phyloP scores from a whole-genome alignment of 2,797 vertebrate species.

The Lagocephalus sceleratus region DNA sequence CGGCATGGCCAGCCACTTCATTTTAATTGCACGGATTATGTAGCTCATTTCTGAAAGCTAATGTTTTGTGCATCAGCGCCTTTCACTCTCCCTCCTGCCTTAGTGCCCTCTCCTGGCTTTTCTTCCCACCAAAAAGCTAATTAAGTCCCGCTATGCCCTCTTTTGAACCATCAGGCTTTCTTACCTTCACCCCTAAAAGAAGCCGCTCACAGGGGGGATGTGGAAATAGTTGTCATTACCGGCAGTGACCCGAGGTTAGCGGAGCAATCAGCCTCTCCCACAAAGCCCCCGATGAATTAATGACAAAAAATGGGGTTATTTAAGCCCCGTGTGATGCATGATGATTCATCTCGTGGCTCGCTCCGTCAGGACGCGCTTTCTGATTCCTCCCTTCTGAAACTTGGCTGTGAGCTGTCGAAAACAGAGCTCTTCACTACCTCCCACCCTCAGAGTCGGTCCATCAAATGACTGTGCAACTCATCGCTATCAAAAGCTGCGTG shows the following conservation, averaged over 20 bases:
- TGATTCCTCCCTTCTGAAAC: conserved; percentile 11
- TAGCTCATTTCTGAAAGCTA: conserved; percentile 62
- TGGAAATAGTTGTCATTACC: conserved; percentile 31
- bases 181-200: conserved; percentile 7
- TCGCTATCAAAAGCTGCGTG: too few relatives aligned
- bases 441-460: too few relatives aligned
- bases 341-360: conserved; percentile 8
- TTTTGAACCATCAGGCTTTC: conserved; percentile 35
- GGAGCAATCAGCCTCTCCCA: conserved; percentile 12
- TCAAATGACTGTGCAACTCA: too few relatives aligned
- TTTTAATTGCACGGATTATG: conserved; percentile 68
- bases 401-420: too few relatives aligned
- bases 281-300: conserved; percentile 14
- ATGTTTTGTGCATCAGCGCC: conserved; percentile 64
- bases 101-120: conserved; percentile 50
- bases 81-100: conserved; percentile 44
- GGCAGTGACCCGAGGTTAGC: conserved; percentile 20
- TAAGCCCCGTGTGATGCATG: not conserved
- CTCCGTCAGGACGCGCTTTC: conserved; percentile 13
- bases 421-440: too few relatives aligned
- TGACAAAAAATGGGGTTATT: conserved; percentile 20
- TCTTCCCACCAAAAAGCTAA: conserved; percentile 52
- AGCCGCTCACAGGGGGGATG: conserved; percentile 37
- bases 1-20: conserved; percentile 58
- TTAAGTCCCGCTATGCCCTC: conserved; percentile 49